Conservation (phyloP, 2,888 invertebrate genomes). For the Pachycephus smyrnensis region DNA sequence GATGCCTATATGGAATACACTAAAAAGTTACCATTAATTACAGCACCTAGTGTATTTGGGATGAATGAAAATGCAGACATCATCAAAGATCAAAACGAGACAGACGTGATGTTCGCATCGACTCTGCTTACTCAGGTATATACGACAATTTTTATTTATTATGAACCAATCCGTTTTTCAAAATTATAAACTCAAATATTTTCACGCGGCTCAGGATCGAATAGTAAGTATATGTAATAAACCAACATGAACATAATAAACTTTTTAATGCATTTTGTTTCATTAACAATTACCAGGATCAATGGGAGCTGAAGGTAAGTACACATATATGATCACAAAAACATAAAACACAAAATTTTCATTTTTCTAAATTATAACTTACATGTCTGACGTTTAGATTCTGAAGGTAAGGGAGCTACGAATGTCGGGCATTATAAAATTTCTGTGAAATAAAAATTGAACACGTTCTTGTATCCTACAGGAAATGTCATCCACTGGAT, state of each 20-base stretch:
- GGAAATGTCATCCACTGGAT: constrained; percentile 75
- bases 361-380: not conserved
- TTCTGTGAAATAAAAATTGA: too few species aligned
- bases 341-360: too few species aligned
- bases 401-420: not conserved
- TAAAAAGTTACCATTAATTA: constrained; percentile 78
- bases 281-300: constrained; percentile 40
- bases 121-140: constrained; percentile 82
- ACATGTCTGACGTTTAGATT: constrained; percentile 5
- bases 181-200: constrained; percentile 14
- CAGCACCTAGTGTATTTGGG: constrained; percentile 89
- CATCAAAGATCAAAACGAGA: constrained; percentile 90
- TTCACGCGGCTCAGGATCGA: constrained; percentile 45
- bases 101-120: constrained; percentile 79
- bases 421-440: too few species aligned
- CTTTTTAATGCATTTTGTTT: too few species aligned
- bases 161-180: not conserved
- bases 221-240: constrained; percentile 42
- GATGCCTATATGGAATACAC: constrained; percentile 78
- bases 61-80: constrained; percentile 95
- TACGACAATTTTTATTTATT: constrained; percentile 5
- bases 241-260: not conserved
- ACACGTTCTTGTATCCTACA: constrained; percentile 47
- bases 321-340: not conserved
- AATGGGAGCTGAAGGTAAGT: constrained; percentile 49